These are phyloP conservation scores for Anas acuta DNA, from an alignment of 2,797 vertebrate genomes.

Conservation along the genomic window DNA sequence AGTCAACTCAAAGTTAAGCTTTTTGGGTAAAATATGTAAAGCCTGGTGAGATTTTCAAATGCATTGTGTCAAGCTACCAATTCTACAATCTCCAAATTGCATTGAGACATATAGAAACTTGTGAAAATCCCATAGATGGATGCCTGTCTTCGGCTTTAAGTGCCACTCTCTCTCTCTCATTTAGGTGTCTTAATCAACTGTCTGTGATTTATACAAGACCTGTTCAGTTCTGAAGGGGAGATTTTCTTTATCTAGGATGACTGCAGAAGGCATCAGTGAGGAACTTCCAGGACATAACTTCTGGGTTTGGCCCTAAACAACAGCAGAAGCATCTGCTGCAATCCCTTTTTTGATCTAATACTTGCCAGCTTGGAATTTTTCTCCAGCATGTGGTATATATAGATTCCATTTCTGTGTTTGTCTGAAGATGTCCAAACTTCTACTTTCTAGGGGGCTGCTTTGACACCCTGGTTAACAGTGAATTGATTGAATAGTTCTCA, in stretches of 20 bases:
- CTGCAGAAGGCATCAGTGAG: background rate
- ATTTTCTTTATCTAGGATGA: background rate
- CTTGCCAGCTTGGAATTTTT: background rate
- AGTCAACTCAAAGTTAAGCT: background rate
- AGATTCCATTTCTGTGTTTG: constrained; percentile 1
- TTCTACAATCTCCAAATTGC: background rate
- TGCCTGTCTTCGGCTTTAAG: background rate
- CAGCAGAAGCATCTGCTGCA: background rate
- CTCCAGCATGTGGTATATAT: background rate
- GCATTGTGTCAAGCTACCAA: background rate
- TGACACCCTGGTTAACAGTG: background rate
- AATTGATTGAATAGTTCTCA: background rate
- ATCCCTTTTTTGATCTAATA: background rate
- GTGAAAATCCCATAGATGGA: background rate
- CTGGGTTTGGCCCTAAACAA: background rate
- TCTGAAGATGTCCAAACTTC: background rate
- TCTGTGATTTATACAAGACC: background rate
- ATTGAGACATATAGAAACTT: background rate
- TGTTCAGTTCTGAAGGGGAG: background rate
- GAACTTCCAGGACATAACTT: background rate
- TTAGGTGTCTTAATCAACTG: background rate
- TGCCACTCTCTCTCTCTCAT: too few species aligned
- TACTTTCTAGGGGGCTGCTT: background rate
- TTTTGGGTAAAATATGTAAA: background rate
- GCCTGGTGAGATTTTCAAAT: background rate